Percentiles rank a stretch among this genome's conserved stretches.
Evolutionary conservation across 2,113 vertebrate genomes (phyloP).

Genomic region (Cichladusa arquata): DNA sequence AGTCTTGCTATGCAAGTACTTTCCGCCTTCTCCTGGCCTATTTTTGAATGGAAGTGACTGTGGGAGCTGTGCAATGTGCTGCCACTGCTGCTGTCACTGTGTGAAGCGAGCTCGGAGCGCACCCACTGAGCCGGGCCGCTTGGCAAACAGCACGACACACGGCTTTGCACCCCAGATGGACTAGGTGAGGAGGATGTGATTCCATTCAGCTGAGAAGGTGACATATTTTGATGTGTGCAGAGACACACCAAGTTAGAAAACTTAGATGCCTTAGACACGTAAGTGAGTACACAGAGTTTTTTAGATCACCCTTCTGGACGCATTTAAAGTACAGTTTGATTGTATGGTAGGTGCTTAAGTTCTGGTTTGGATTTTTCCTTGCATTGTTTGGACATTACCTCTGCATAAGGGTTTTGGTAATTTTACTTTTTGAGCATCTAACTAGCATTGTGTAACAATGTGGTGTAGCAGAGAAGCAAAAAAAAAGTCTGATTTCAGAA

Average conservation of each 20-base stretch:
- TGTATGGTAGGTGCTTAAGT: neutral
- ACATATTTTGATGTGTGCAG: neutral
- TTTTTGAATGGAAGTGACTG: neutral
- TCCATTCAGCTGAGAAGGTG: neutral
- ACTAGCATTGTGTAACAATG: neutral
- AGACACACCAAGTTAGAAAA: neutral
- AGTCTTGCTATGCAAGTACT: conserved; percentile 2
- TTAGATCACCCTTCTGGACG: neutral
- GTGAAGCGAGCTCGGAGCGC: neutral
- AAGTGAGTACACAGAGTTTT: neutral
- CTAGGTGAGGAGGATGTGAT: neutral
- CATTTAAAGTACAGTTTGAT: neutral
- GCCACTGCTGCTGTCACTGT: neutral
- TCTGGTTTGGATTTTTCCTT: neutral
- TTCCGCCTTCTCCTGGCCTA: conserved; percentile 38
- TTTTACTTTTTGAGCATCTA: neutral
- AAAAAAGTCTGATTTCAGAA: neutral
- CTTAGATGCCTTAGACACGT: neutral
- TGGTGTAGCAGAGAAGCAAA: neutral
- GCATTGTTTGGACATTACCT: neutral
- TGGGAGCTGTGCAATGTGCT: neutral
- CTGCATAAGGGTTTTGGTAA: neutral
- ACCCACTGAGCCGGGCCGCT: neutral
- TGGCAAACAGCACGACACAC: accelerated
- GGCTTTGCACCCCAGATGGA: neutral